Evolutionary conservation across 2,888 invertebrate genomes (phyloP).

Genomic region (Zelleria hepariella): DNA sequence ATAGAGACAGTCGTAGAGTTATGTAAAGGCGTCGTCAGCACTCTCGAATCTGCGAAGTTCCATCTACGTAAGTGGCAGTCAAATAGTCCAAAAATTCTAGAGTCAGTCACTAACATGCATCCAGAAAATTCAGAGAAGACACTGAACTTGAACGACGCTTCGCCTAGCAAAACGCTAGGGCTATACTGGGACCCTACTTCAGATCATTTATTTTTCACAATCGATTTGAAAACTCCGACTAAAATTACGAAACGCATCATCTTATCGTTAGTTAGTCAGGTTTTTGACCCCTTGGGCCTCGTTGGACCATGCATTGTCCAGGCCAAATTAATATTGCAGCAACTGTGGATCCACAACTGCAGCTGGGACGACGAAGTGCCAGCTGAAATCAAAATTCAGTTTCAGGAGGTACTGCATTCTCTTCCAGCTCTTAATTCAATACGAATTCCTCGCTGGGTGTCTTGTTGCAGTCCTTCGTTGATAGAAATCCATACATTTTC

Average conservation of each 20-base stretch:
- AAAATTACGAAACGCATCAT: not conserved
- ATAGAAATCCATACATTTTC: conserved; percentile 20
- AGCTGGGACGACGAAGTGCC: conserved; percentile 2
- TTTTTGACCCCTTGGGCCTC: conserved; percentile 7
- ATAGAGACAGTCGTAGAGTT: not conserved
- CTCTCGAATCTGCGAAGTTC: not conserved
- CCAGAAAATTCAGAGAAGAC: not conserved
- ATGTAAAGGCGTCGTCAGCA: not conserved
- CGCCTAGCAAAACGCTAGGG: not conserved
- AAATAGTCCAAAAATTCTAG: not conserved
- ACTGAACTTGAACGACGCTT: not conserved
- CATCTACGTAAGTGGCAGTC: not conserved
- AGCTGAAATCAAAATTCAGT: not conserved
- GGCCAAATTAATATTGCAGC: conserved; percentile 6
- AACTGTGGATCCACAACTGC: conserved; percentile 6
- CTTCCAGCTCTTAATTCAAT: conserved; percentile 2
- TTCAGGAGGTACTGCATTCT: not conserved
- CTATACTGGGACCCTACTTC: not conserved
- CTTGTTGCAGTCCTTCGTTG: not conserved
- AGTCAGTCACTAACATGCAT: not conserved
- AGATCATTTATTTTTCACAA: not conserved
- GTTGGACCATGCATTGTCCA: conserved; percentile 5
- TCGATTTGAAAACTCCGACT: not conserved
- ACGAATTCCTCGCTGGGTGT: conserved; percentile 8
- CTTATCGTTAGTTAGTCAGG: not conserved